Evolutionary conservation across 2,888 invertebrate genomes (phyloP).

Genomic region (Malthinus seriepunctatus): DNA sequence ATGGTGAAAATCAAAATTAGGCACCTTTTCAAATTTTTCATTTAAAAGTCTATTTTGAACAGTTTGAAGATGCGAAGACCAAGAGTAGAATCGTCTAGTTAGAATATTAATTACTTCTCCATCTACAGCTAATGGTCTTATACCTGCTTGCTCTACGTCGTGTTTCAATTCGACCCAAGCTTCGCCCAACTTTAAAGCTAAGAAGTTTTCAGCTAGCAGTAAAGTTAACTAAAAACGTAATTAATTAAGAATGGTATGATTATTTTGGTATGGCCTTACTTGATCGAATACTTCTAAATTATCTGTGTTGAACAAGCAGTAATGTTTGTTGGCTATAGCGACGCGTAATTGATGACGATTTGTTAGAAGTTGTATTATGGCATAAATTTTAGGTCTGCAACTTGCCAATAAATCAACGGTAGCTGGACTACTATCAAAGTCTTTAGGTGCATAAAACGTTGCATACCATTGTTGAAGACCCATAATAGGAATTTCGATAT

Average conservation of each 20-base stretch:
- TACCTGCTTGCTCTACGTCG: slow-evolving; percentile 47
- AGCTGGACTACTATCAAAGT: slow-evolving; percentile 45
- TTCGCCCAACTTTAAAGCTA: slow-evolving; percentile 54
- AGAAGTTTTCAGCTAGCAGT: slow-evolving; percentile 52
- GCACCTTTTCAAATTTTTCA: slow-evolving; percentile 38
- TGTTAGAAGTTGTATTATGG: slow-evolving; percentile 50
- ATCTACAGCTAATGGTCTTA: slow-evolving; percentile 50
- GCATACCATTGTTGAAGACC: slow-evolving; percentile 50
- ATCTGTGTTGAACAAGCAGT: slow-evolving; percentile 45
- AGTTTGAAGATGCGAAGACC: slow-evolving; percentile 46
- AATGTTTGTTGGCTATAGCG: slow-evolving; percentile 49
- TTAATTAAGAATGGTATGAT: not conserved
- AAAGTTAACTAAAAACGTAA: slow-evolving; percentile 50
- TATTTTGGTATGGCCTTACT: slow-evolving; percentile 36
- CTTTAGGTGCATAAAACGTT: slow-evolving; percentile 40
- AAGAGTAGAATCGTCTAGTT: slow-evolving; percentile 47
- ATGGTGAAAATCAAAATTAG: too few species aligned
- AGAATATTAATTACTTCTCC: slow-evolving; percentile 47
- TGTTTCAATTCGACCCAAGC: slow-evolving; percentile 53
- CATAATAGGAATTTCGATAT: slow-evolving; percentile 50
- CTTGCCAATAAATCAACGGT: slow-evolving; percentile 52
- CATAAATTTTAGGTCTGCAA: slow-evolving; percentile 56
- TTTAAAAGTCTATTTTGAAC: slow-evolving; percentile 46
- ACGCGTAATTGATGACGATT: slow-evolving; percentile 45
- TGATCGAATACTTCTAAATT: slow-evolving; percentile 47